Evolutionary conservation across 2,888 invertebrate genomes (phyloP), one percentile per base, ranked within the genome.

Genomic region (Blera fallax): DNA sequence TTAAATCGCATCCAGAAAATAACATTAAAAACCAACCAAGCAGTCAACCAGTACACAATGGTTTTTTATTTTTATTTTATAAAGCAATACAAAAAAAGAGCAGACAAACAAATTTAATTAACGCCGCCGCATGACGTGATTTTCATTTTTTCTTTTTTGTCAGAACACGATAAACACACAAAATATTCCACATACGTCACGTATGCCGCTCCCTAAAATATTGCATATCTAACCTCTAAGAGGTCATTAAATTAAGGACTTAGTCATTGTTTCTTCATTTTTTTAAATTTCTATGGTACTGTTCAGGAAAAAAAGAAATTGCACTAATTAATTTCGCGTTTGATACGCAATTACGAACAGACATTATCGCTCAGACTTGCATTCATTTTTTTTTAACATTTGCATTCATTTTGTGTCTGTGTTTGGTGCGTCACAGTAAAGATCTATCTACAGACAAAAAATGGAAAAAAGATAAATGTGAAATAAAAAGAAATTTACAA

Each of bases 111-210:
- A 48, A 45, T 67, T 76, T 62, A 65, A 76, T 76, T 67, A 76
- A 29, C 67, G 29, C 67, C 50, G 24, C 24, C 52, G 18, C 27
- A 58, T 76, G 76, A 76, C 67, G 76, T 67, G 56, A 50, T 56
- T 45, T 70, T 24, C 45, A 27, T 3, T 54, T 52, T 14, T 34
- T 37, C n/a, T 32, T 50, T 60, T 34, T 29, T 37, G n/a, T 16
- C 18, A 48, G 3, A 45, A 48, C 5, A n/a, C 32, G 11, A 21
- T 11, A 24, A 43, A 43, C 34, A n/a, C 10, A 32, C n/a, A 52
- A 32, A 69, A 60, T 52, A 70, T 78, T 69, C 77, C 77, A 69
- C 69, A 78, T 78, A 78, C 77, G 77, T 78, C 77, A 70, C n/a
- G 76, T 58, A 16, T 56, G 29, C 58, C 77, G 67, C 48, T 58